Evolutionary conservation across 2,797 vertebrate genomes (phyloP).

Genomic region (Muscicapa comitata): DNA sequence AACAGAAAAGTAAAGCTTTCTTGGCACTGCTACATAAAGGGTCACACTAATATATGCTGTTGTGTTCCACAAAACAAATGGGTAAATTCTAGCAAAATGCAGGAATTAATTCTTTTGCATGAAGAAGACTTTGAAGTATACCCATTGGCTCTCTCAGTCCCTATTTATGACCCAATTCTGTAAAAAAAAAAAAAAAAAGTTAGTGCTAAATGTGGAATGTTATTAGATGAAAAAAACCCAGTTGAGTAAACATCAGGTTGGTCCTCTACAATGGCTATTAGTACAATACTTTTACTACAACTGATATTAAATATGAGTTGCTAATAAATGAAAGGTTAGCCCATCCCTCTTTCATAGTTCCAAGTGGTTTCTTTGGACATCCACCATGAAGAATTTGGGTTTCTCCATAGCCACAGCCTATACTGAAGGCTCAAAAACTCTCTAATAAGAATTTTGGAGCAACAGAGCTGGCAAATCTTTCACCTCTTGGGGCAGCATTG

Average conservation of each 20-base stretch:
- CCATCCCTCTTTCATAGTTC: not conserved
- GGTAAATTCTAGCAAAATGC: not conserved
- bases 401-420: not conserved
- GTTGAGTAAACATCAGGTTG: not conserved
- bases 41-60: not conserved
- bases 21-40: not conserved
- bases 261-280: not conserved
- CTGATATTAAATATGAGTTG: not conserved
- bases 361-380: rapidly evolving
- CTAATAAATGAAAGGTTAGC: not conserved
- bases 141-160: not conserved
- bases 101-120: not conserved
- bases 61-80: not conserved
- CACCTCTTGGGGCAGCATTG: not conserved
- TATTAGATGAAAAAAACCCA: not conserved
- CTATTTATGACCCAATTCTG: not conserved
- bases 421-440: not conserved
- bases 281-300: not conserved
- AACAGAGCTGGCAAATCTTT: not conserved
- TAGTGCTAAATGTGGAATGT: not conserved
- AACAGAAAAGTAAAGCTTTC: not conserved
- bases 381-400: not conserved
- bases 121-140: not conserved
- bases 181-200: not conserved
- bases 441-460: not conserved